phyloP scores from a whole-genome alignment of 2,888 invertebrate genomes.

The Salpingus planirostris region DNA sequence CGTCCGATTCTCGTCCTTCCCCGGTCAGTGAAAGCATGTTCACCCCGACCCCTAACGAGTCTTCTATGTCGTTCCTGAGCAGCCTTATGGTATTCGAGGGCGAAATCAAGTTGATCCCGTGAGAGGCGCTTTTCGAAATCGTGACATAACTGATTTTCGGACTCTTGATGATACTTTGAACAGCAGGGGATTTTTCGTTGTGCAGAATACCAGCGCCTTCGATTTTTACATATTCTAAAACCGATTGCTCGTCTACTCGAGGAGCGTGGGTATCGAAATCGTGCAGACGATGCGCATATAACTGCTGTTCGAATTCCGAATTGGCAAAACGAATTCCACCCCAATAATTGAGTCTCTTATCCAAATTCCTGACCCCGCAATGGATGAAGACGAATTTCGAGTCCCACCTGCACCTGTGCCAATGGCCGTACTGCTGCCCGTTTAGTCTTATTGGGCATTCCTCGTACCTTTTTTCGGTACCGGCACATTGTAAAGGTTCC shows the following conservation, averaged over 20 bases:
- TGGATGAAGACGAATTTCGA: constrained; percentile 87
- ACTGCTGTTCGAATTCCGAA: constrained; percentile 79
- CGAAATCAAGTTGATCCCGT: constrained; percentile 87
- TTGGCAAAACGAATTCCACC: constrained; percentile 91
- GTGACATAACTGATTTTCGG: constrained; percentile 75
- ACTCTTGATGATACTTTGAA: constrained; percentile 83
- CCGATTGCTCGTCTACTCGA: constrained; percentile 60
- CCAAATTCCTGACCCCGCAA: constrained; percentile 66
- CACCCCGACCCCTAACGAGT: constrained; percentile 84
- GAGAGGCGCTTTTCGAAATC: constrained; percentile 75
- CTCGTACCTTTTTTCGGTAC: constrained; percentile 66
- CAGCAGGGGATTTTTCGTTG: constrained; percentile 86
- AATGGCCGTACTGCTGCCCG: constrained; percentile 79
- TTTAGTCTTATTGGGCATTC: constrained; percentile 83
- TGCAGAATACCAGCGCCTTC: constrained; percentile 92
- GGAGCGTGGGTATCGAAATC: constrained; percentile 69
- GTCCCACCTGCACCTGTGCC: constrained; percentile 82
- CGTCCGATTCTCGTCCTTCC: constrained; percentile 79
- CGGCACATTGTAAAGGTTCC: constrained; percentile 79
- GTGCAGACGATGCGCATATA: constrained; percentile 73
- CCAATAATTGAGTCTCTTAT: constrained; percentile 72
- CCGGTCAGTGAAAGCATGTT: constrained; percentile 87
- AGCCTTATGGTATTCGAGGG: constrained; percentile 75
- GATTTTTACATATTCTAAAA: constrained; percentile 70
- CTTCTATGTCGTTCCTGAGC: constrained; percentile 62